Conservation (phyloP, 2,113 vertebrate genomes). For the Pelvicachromis taeniatus region DNA sequence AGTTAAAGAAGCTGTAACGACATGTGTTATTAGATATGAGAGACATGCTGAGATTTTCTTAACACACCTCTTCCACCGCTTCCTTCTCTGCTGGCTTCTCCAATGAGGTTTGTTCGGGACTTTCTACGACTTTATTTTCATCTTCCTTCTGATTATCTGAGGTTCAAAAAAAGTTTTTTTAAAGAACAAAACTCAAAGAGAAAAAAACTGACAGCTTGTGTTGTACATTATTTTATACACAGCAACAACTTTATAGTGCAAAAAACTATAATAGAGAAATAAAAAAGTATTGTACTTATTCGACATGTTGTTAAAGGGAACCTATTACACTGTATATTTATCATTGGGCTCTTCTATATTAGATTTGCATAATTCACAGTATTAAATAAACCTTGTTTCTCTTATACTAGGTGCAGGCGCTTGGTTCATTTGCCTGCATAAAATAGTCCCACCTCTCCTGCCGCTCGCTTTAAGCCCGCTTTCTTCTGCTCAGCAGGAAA, state of each 20-base stretch:
- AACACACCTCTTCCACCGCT: constrained; percentile 35
- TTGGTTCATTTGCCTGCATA: neutral
- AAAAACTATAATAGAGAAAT: neutral
- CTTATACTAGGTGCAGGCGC: neutral
- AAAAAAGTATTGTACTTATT: neutral
- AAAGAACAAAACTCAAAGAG: neutral
- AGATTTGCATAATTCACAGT: neutral
- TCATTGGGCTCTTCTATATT: neutral
- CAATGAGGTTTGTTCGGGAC: neutral
- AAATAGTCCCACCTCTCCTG: neutral
- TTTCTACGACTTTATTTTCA: neutral
- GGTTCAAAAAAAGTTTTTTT: neutral
- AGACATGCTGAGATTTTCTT: neutral
- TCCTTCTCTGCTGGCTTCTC: neutral
- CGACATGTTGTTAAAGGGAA: neutral
- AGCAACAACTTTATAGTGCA: neutral
- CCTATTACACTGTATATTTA: neutral
- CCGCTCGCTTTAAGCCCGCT: neutral
- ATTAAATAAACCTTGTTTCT: neutral
- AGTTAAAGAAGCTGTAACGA: neutral
- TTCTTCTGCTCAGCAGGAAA: neutral
- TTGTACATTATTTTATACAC: neutral
- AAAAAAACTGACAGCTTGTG: neutral
- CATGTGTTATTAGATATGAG: neutral
- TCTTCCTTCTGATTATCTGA: constrained; percentile 27